Evolutionary conservation across 2,888 invertebrate species (phyloP).

Genomic region (Microctonus aethiopoides): DNA sequence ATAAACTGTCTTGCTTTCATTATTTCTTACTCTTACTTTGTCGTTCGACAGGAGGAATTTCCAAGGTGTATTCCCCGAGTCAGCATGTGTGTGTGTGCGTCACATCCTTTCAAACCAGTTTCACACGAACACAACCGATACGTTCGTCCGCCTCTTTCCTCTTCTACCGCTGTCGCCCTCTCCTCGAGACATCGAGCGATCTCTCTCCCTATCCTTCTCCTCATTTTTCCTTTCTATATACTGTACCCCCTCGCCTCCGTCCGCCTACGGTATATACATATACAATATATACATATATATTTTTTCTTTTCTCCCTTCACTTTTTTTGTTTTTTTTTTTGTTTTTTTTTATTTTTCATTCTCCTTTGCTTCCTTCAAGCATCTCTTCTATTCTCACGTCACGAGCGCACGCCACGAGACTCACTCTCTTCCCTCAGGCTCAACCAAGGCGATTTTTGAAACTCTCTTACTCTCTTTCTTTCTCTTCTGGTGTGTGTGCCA

Average conservation of each 20-base stretch:
- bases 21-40: slow-evolving; percentile 21
- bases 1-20: slow-evolving; percentile 23
- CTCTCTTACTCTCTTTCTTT: neutral
- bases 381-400: slow-evolving; percentile 21
- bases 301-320: slow-evolving; percentile 16
- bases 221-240: slow-evolving; percentile 31
- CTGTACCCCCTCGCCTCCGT: slow-evolving; percentile 6
- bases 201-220: slow-evolving; percentile 26
- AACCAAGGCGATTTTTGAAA: slow-evolving; percentile 21
- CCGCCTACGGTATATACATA: slow-evolving; percentile 10
- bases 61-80: slow-evolving; percentile 50
- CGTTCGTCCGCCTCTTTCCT: slow-evolving; percentile 43
- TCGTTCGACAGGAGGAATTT: slow-evolving; percentile 50
- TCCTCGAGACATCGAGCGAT: neutral
- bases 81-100: slow-evolving; percentile 51
- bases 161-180: neutral
- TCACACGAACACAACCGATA: slow-evolving; percentile 59
- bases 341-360: slow-evolving; percentile 1
- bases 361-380: neutral
- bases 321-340: neutral
- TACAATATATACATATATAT: neutral
- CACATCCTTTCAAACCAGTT: slow-evolving; percentile 65
- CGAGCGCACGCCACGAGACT: slow-evolving; percentile 17
- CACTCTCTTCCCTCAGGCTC: neutral
- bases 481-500: neutral